Evolutionary conservation across 2,797 vertebrate species (phyloP).

Genomic region (Poeciliopsis paucimaculata): DNA sequence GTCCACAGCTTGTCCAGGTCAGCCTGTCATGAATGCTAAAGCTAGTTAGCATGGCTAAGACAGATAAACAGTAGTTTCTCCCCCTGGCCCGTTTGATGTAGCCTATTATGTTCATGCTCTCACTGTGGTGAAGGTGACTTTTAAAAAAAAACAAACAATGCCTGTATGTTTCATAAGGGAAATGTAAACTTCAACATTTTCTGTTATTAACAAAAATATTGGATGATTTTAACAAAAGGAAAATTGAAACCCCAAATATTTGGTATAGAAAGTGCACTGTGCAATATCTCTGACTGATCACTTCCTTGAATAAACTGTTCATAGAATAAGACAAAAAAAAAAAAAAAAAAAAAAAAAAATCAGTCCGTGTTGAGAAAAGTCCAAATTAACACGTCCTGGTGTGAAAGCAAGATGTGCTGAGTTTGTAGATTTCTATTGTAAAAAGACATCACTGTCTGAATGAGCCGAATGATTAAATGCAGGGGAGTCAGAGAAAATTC

Average conservation of each 20-base stretch:
- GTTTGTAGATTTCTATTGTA: background rate
- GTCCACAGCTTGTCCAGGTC: too few relatives aligned
- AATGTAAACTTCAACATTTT: background rate
- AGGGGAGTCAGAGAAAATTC: too few relatives aligned
- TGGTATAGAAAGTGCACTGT: slow-evolving; percentile 19
- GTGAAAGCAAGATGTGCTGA: slow-evolving; percentile 28
- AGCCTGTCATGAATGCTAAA: too few relatives aligned
- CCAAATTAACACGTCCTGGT: slow-evolving; percentile 42
- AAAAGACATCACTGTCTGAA: background rate
- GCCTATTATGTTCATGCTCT: too few relatives aligned
- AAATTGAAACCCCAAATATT: slow-evolving; percentile 13
- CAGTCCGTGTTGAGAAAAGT: background rate
- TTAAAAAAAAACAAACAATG: too few relatives aligned
- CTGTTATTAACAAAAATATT: background rate
- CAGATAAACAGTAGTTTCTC: too few relatives aligned
- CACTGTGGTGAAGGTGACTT: too few relatives aligned
- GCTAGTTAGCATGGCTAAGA: too few relatives aligned
- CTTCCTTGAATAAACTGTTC: slow-evolving; percentile 48
- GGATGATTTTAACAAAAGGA: background rate
- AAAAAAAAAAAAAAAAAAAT: background rate
- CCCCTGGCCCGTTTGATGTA: too few relatives aligned
- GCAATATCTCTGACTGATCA: slow-evolving; percentile 30
- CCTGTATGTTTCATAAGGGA: too few relatives aligned
- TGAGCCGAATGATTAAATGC: too few relatives aligned
- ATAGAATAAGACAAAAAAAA: slow-evolving; percentile 34